These are phyloP conservation scores for Charina bottae DNA, from an alignment of 2,113 vertebrate genomes.

Conservation along the genomic window DNA sequence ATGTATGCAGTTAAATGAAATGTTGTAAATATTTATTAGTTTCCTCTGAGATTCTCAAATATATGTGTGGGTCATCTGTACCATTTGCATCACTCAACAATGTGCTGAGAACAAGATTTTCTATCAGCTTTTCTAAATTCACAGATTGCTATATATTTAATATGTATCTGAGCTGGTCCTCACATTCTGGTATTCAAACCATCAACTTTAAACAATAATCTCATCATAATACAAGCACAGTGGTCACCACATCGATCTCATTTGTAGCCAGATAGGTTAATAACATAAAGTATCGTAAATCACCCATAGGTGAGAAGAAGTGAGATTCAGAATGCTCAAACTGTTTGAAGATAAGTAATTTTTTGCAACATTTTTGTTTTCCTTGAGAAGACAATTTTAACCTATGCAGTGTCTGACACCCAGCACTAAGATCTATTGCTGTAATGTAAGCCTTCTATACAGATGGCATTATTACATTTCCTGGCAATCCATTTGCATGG, in stretches of 20 bases:
- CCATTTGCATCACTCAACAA: not conserved
- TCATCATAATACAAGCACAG: not conserved
- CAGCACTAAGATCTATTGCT: constrained; percentile 42
- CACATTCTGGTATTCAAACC: constrained; percentile 1
- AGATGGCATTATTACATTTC: not conserved
- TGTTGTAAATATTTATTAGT: constrained; percentile 19
- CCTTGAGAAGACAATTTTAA: constrained; percentile 22
- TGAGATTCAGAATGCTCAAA: constrained; percentile 31
- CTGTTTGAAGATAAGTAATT: constrained; percentile 13
- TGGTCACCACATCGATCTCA: not conserved
- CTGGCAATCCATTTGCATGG: constrained; percentile 34
- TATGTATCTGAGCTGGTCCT: not conserved
- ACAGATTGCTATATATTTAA: not conserved
- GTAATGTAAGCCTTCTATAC: constrained; percentile 8
- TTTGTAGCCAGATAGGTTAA: not conserved
- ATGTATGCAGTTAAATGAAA: constrained; percentile 56
- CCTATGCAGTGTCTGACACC: constrained; percentile 51
- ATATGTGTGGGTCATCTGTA: not conserved
- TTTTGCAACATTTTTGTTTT: not conserved
- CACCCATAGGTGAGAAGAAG: not conserved
- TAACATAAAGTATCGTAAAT: not conserved
- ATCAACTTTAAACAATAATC: not conserved
- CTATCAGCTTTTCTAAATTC: not conserved
- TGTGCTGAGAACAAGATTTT: not conserved
- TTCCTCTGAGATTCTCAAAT: constrained; percentile 47